Evolutionary conservation across 2,113 vertebrate genomes (phyloP).

Genomic region (Ceyx cyanopectus): DNA sequence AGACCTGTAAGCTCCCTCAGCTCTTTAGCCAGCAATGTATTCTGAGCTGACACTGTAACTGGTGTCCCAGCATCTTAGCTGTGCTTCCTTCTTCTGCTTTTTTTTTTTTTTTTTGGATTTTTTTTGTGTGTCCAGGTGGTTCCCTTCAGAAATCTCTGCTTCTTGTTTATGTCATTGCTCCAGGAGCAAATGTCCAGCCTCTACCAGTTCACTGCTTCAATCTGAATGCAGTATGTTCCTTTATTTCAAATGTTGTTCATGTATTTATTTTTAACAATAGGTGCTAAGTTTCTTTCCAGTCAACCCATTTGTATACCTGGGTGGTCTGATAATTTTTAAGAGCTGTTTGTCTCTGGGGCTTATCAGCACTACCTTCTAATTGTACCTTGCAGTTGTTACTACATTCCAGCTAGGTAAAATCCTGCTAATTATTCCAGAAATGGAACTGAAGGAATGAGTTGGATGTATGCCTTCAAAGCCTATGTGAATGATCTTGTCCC

Average conservation of each 20-base stretch:
- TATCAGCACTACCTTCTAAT: background rate
- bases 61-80: background rate
- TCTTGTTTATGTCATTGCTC: background rate
- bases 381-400: background rate
- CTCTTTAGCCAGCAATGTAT: background rate
- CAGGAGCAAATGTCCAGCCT: background rate
- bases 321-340: background rate
- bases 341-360: background rate
- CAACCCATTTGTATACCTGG: background rate
- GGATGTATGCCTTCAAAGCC: background rate
- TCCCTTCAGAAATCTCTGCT: background rate
- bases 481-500: background rate
- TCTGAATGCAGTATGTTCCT: background rate
- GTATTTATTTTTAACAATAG: background rate
- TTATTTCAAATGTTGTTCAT: background rate
- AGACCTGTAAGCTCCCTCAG: constrained; percentile 78
- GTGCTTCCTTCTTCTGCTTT: background rate
- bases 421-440: background rate
- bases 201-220: background rate
- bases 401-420: background rate
- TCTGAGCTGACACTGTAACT: background rate
- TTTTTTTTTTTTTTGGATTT: background rate
- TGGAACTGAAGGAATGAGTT: background rate
- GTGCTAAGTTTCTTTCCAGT: background rate
- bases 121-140: background rate